Conservation (phyloP, 1,140 invertebrate genomes). For the Micrasema longulum region DNA sequence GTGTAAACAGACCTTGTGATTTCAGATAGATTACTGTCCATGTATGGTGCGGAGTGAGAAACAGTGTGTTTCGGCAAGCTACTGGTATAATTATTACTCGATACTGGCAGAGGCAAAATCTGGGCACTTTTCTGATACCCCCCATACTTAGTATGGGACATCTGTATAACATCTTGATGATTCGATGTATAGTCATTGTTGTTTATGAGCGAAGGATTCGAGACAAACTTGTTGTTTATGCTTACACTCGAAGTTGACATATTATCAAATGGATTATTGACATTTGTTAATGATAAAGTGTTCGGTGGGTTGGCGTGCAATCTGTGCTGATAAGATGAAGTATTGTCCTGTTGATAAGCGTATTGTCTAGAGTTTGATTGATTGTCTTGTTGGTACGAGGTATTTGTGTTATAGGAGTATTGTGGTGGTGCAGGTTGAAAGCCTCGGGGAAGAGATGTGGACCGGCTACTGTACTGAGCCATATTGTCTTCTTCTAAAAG, state of each 20-base stretch:
- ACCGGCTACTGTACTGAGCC: constrained; percentile 59
- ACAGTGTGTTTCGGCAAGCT: constrained; percentile 37
- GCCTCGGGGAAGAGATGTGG: constrained; percentile 60
- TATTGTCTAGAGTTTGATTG: constrained; percentile 39
- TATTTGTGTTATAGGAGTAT: constrained; percentile 55
- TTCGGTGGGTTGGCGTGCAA: constrained; percentile 49
- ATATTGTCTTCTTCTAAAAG: constrained; percentile 69
- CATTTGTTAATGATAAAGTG: constrained; percentile 51
- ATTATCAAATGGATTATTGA: constrained; percentile 52
- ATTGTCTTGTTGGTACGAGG: constrained; percentile 53
- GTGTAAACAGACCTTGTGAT: constrained; percentile 28
- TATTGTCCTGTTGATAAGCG: constrained; percentile 35
- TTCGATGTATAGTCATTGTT: constrained; percentile 49
- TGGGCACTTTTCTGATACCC: constrained; percentile 39
- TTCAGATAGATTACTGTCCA: constrained; percentile 41
- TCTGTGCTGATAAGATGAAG: constrained; percentile 11
- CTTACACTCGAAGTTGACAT: constrained; percentile 44
- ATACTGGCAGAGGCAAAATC: constrained; percentile 34
- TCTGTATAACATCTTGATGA: constrained; percentile 34
- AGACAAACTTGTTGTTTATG: constrained; percentile 48
- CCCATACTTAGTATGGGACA: constrained; percentile 41
- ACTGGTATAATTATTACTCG: constrained; percentile 34
- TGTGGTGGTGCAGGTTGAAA: constrained; percentile 57
- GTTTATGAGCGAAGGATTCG: constrained; percentile 48
- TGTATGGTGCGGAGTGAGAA: constrained; percentile 42